Evolutionary conservation across 2,113 vertebrate species (phyloP).

Genomic region (Oreamnos americanus): DNA sequence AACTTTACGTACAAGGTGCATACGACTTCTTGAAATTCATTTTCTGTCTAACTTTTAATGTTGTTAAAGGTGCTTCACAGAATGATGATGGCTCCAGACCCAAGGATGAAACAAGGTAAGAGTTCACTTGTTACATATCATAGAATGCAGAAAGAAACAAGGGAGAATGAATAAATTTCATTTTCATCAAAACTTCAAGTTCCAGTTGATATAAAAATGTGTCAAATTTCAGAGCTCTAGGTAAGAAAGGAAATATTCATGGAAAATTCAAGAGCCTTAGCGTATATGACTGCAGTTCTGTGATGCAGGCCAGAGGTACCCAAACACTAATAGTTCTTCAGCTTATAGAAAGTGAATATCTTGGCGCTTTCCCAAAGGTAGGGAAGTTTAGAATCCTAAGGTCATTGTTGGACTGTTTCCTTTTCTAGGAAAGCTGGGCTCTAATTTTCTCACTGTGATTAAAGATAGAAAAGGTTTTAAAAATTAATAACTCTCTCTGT

Average conservation of each 20-base stretch:
- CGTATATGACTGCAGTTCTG: background rate
- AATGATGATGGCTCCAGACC: constrained; percentile 84
- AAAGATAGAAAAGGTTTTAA: background rate
- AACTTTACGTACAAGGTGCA: background rate
- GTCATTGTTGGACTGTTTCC: background rate
- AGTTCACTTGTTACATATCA: background rate
- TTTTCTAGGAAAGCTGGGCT: background rate
- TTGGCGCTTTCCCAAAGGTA: background rate
- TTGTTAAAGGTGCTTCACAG: constrained; percentile 82
- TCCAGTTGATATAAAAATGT: background rate
- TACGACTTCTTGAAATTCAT: constrained; percentile 33
- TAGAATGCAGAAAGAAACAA: background rate
- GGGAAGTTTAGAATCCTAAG: background rate
- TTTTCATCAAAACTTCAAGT: background rate
- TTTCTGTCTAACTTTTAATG: constrained; percentile 66
- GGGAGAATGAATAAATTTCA: background rate
- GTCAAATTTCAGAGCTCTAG: background rate
- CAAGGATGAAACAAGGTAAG: constrained; percentile 85
- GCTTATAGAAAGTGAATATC: background rate
- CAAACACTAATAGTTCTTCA: background rate
- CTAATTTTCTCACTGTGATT: background rate
- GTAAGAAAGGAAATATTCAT: constrained; percentile 9
- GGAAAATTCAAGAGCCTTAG: background rate
- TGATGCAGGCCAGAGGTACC: background rate
- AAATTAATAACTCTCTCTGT: background rate